Evolutionary conservation across 2,797 vertebrate species (phyloP).

Genomic region (Pristis pectinata): DNA sequence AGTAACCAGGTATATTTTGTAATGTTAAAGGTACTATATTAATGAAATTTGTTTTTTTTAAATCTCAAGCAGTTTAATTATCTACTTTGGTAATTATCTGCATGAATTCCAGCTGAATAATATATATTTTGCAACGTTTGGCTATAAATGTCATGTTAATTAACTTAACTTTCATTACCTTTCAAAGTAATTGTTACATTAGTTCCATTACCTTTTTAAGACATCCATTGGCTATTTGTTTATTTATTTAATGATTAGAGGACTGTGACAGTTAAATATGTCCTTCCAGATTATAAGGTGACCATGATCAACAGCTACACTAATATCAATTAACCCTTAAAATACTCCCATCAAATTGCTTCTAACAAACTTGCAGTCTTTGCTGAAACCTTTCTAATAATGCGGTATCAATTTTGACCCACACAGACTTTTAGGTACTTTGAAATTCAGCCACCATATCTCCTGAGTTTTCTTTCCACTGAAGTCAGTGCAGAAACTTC

Average conservation of each 20-base stretch:
- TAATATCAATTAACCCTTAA: neutral
- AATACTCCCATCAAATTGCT: neutral
- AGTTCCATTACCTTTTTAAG: neutral
- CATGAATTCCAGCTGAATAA: neutral
- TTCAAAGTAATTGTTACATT: neutral
- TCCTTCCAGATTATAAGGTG: neutral
- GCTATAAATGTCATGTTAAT: neutral
- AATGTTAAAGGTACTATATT: neutral
- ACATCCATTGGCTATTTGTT: neutral
- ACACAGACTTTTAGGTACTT: neutral
- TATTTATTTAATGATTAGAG: neutral
- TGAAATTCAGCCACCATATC: too few relatives aligned
- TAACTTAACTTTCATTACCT: conserved; percentile 6
- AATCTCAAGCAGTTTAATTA: neutral
- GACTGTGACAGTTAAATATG: neutral
- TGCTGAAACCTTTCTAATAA: neutral
- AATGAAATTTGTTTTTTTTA: neutral
- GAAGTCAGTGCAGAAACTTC: neutral
- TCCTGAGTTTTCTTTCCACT: neutral
- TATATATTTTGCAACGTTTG: neutral
- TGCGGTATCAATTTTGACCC: neutral
- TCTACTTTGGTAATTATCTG: neutral
- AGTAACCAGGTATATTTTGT: neutral
- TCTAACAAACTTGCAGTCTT: neutral
- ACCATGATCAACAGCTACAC: neutral